Evolutionary conservation across 2,113 vertebrate genomes (phyloP), one percentile per base, ranked within the genome.

Genomic region (Columba livia): DNA sequence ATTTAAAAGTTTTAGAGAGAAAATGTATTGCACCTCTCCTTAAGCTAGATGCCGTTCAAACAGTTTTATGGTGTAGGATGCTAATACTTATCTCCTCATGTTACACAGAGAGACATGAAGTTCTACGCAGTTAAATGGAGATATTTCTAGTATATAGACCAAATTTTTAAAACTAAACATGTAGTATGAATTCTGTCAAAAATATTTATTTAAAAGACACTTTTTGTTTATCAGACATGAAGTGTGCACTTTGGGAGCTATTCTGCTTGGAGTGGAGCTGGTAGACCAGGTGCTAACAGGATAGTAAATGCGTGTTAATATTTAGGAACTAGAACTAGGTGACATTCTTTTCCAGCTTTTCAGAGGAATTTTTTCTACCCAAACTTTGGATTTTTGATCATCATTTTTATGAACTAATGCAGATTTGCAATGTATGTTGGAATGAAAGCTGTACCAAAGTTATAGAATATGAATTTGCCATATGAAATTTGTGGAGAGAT

Each of bases 241-340:
- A 23, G 4, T 25, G 5, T 74, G 26, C 6, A 42, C 28, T 85
- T 80, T 51, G 16, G 17, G 15, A 80, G 6, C 0, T 57, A 25
- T 62, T 84, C 26, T 74, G 5, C 28, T 64, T 86, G 10, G 2
- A 36, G 4, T 78, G 13, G 54, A 47, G 23, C 20, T 44, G 4
- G 8, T 15, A 79, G 19, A 26, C 5, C 7, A 17, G 5, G 5
- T 57, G 9, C 12, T 71, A 72, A 34, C 3, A 42, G 6, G 7
- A 56, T 6, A 57, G 6, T 9, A 79, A 36, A 4, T 29, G 1
- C 0, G 6, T 12, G 1, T 44, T 58, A 57, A 12, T 38, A 50
- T 38, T 13, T 48, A 42, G 2, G 1, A 67, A 75, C 16, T 44
- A 60, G 3, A 82, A 53, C 3, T 10, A 57, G 8, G 21, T 15